A percentile compares a stretch with the other conserved stretches of the same genome.
Conservation (phyloP, 23 tunicate species). For the Halocynthia roretzi region DNA sequence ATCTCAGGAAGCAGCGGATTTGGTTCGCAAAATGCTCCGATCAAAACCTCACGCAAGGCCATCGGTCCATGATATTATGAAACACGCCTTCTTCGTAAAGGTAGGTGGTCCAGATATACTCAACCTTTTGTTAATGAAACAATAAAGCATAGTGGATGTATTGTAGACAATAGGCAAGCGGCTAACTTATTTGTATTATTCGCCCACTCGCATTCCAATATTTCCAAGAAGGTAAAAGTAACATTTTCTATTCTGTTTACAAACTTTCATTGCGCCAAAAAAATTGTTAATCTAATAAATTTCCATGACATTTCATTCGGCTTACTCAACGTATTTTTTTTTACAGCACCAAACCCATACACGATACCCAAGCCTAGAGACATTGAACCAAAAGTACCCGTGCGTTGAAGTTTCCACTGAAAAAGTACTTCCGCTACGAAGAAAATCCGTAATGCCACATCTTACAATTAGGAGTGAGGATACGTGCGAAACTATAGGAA, state of each 20-base stretch:
- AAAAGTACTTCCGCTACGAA: conserved; percentile 10
- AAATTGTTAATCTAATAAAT: too few relatives aligned
- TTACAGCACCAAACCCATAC: conserved; percentile 13
- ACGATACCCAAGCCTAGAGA: conserved; percentile 13
- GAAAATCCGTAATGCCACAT: conserved; percentile 8
- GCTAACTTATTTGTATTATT: too few relatives aligned
- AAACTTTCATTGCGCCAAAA: too few relatives aligned
- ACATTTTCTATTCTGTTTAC: too few relatives aligned
- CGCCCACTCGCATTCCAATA: too few relatives aligned
- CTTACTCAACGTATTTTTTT: not conserved
- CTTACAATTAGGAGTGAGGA: conserved; percentile 1
- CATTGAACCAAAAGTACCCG: conserved; percentile 1
- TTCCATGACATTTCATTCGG: too few relatives aligned
- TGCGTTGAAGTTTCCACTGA: conserved; percentile 6
- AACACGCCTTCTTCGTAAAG: conserved; percentile 72
- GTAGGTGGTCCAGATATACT: conserved; percentile 16
- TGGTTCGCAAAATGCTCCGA: conserved; percentile 52
- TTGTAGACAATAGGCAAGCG: too few relatives aligned
- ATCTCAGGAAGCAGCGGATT: conserved; percentile 77
- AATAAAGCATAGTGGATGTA: too few relatives aligned
- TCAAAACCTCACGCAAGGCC: conserved; percentile 81
- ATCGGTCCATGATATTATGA: conserved; percentile 32
- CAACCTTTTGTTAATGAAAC: too few relatives aligned
- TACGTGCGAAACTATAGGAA: not conserved
- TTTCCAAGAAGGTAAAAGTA: too few relatives aligned